Evolutionary conservation across 2,113 vertebrate species (phyloP), one percentile per base, ranked within the genome.

Genomic region (Indri indri): DNA sequence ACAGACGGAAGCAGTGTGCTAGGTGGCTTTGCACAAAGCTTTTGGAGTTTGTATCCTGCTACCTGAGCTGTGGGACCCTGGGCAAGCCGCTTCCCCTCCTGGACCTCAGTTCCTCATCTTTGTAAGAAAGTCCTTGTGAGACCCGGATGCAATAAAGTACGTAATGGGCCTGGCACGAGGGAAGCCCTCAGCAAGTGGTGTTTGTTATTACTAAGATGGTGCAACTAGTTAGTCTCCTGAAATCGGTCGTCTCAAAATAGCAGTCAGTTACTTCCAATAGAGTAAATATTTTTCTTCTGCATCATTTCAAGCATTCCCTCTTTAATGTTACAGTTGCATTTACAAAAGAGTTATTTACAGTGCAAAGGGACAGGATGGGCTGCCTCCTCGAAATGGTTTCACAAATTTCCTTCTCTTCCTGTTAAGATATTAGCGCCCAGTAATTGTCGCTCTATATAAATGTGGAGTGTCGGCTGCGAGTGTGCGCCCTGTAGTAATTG

Each of bases 391-490:
- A 95, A 94, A 95, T 4, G n/a, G 96, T 71, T 96, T 96, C 95
- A 52, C 93, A 79, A 54, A 90, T 95, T 79, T 77, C 71, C 95
- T 95, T 68, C 0, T 57, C 91, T 97, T 97, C 96, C 95, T 92
- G 95, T 94, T 94, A 92, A 83, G 84, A 97, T 97, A 97, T 97
- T 97, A 97, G 90, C 63, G 91, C 96, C 97, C 97, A 96, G 97
- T 96, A 96, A 98, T 96, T 97, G 98, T 97, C 10, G 30, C 90
- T 90, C 77, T 92, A 65, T 91, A 94, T 90, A 96, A 97, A 96
- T 86, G 92, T 83, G 82, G 84, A 95, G 87, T 83, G 32, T 79
- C 23, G 92, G 91, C 96, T 94, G 96, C 13, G 3, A 96, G 95
- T 37, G 73, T 20, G 27, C 90, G 18, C 93, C 97, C 97, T 18